Evolutionary conservation across 2,113 vertebrate species (phyloP), one percentile per base, ranked within the genome.

Genomic region (Cichladusa arquata): DNA sequence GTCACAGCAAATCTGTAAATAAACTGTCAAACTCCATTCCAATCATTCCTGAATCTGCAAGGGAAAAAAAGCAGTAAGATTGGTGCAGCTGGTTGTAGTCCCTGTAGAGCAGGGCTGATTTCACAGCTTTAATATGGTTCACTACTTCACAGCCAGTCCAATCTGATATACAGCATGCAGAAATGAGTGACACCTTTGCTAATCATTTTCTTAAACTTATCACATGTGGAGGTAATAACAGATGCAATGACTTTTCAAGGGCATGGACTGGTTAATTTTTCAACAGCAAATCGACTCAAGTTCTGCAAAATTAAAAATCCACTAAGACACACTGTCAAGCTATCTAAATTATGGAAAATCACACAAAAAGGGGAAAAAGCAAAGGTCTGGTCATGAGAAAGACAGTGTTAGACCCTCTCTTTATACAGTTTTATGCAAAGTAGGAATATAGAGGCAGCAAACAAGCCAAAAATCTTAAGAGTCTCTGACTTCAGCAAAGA

Each of bases 201-300:
- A 97, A 97, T 97, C 95, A 97, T 93, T 96, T 90, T 79, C 88
- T 96, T 96, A 96, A 97, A 97, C 96, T 97, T 97, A 96, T 88
- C 94, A 90, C 93, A 97, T 96, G 94, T 91, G 91, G 92, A 92
- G 83, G 91, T 91, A 95, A 95, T 95, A 88, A 92, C 76, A 87
- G 83, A 97, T 90, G 92, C 94, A 93, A 96, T 94, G 95, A 97
- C 94, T 96, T 97, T 95, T 86, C 97, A 97, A 97, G 94, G 97
- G 87, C 96, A 95, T 1, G 14, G 94, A 56, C 90, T 94, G 82
- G 88, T 96, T 97, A 95, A 95, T 96, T 96, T 97, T 96, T 94
- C 87, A 95, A 80, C 77, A 94, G 94, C 81, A 88, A 91, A 97
- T 87, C 18, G 1, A 93, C 78, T 88, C 45, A 13, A 93, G 74